Percentiles rank a stretch among this genome's conserved stretches.
Evolutionary conservation across 1,140 invertebrate species (phyloP).

Genomic region (Listronotus oregonensis): DNA sequence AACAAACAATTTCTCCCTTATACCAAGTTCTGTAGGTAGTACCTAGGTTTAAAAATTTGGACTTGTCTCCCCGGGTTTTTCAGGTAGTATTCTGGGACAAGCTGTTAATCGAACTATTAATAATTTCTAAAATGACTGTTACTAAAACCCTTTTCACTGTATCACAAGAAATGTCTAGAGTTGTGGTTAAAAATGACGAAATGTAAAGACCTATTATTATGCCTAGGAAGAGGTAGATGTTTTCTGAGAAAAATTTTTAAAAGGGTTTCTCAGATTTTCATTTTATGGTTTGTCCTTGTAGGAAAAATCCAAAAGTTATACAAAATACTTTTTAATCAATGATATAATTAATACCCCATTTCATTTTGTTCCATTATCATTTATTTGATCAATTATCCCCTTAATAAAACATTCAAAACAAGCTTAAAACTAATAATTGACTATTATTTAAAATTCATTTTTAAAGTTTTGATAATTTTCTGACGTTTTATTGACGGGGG

Average conservation of each 20-base stretch:
- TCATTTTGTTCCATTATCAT: no score
- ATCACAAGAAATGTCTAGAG: conserved; percentile 33
- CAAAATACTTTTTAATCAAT: no score
- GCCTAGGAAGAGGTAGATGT: conserved; percentile 47
- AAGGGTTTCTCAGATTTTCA: conserved; percentile 30
- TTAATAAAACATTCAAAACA: no score
- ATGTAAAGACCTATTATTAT: conserved; percentile 47
- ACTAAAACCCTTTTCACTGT: conserved; percentile 22
- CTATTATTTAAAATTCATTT: no score
- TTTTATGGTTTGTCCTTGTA: not conserved
- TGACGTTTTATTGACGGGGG: no score
- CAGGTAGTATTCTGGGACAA: conserved; percentile 32
- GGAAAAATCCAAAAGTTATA: no score
- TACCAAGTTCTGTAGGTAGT: conserved; percentile 91
- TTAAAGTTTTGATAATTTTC: no score
- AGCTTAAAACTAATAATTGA: no score
- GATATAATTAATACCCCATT: no score
- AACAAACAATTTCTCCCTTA: conserved; percentile 86
- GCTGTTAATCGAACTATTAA: conserved; percentile 38
- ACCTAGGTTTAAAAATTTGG: conserved; percentile 75
- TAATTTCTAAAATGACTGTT: conserved; percentile 33
- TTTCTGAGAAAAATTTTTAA: conserved; percentile 42
- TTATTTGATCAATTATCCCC: no score
- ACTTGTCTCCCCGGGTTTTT: conserved; percentile 40
- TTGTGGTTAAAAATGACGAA: conserved; percentile 39